Base-by-base conservation (phyloP, 1,140 invertebrate species). In the Proctacanthus coquilletti region DNA sequence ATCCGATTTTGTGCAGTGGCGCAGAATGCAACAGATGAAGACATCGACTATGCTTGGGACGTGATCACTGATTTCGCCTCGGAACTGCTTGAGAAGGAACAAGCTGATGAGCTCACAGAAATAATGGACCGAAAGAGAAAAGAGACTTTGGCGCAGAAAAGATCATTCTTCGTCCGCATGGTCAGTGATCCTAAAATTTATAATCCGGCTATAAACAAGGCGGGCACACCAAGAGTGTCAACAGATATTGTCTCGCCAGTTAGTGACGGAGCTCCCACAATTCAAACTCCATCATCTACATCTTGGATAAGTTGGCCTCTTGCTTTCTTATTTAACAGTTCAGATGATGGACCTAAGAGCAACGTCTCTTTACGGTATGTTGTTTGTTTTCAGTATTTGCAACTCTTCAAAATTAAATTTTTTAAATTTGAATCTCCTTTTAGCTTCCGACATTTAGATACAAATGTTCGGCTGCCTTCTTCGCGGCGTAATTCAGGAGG, bases 81-180 rank as follows among this genome's bases (percentile, higher is more conserved):
- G 13, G 84, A 93, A 48, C 62, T 93, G 27, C 50, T 85, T 19
- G 82, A 87, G 61, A 60, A 76, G 68, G 75, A 80, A 47, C 66
- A 73, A 36, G 68, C 72, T 46, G 77, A 80, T 38, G 75, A 79
- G 47, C 60, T 80, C 0, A 70, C 70, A 25, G 73, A 77, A 38
- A 71, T 80, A 34, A 55, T 71, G 17, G 71, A 75, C 44, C 67
- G 75, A 35, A 81, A 80, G 52, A 70, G 66, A 39, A 46, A 61
- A 41, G 76, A 82, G 29, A 82, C 80, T 11, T 60, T 92, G 45
- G 80, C 83, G 5, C 82, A 91, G 62, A 89, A 91, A 60, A 69
- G 92, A 19, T 92, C 86, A 18, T 88, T 94, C 66, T 95, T 96
- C 62, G 89, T 96, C 34, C 78, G 89, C 13, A 96, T 97, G 92